These are phyloP conservation scores for Megastigmus dorsalis DNA, from an alignment of 2,888 invertebrate species.

Conservation along the genomic window DNA sequence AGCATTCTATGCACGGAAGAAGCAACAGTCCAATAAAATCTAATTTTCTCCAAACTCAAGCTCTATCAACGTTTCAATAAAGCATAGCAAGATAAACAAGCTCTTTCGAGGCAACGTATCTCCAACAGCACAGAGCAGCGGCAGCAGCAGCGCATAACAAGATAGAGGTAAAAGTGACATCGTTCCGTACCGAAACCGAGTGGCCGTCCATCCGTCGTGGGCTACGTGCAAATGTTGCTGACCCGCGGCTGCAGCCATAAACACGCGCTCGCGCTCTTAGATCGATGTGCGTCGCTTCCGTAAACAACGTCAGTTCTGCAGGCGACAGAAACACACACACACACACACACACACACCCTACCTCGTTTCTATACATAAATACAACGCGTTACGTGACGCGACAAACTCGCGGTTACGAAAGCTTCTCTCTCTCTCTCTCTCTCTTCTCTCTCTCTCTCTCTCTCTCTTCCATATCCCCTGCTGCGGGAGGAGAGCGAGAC, in stretches of 20 bases:
- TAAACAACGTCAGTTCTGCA: constrained; percentile 57
- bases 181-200: too few relatives aligned
- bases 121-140: neutral
- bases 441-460: too few relatives aligned
- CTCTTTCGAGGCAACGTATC: too few relatives aligned
- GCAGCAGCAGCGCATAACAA: neutral
- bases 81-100: too few relatives aligned
- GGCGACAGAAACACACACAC: neutral
- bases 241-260: too few relatives aligned
- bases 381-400: neutral
- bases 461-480: too few relatives aligned
- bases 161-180: neutral
- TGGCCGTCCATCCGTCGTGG: neutral
- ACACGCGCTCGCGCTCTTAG: constrained; percentile 18
- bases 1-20: too few relatives aligned
- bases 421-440: constrained; percentile 27
- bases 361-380: neutral
- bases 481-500: too few relatives aligned
- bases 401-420: constrained; percentile 18
- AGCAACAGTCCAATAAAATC: too few relatives aligned
- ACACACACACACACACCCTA: neutral
- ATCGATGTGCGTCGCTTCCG: constrained; percentile 63
- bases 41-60: too few relatives aligned
- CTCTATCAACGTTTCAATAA: too few relatives aligned
- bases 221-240: neutral